Evolutionary conservation across 2,113 vertebrate species (phyloP).

Genomic region (Diphyllodes magnificus): DNA sequence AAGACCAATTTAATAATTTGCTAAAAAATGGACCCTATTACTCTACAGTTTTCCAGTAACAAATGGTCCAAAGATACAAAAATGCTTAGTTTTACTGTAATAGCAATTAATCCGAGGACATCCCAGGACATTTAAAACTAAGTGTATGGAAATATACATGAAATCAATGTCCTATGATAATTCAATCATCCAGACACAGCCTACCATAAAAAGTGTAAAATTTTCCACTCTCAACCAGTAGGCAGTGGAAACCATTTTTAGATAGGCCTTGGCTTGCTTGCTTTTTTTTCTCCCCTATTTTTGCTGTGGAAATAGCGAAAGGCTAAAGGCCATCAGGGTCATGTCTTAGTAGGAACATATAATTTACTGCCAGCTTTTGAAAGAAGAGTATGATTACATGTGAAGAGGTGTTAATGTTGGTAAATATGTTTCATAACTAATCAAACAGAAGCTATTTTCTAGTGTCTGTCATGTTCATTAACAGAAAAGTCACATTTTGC

Average conservation of each 20-base stretch:
- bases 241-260: background rate
- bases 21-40: background rate
- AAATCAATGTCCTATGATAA: background rate
- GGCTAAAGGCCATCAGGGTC: background rate
- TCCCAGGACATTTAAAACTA: background rate
- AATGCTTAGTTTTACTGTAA: background rate
- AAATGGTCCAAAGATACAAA: background rate
- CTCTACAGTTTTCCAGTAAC: background rate
- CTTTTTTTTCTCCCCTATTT: background rate
- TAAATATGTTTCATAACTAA: background rate
- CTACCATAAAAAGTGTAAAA: background rate
- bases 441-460: conserved; percentile 26
- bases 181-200: background rate
- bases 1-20: background rate
- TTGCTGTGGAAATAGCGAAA: conserved; percentile 24
- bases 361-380: conserved; percentile 27
- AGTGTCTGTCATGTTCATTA: background rate
- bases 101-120: background rate
- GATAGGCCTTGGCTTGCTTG: background rate
- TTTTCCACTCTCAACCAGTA: background rate
- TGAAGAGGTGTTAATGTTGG: background rate
- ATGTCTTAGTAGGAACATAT: background rate
- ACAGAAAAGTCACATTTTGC: conserved; percentile 22
- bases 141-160: background rate
- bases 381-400: background rate